Evolutionary conservation across 2,888 invertebrate genomes (phyloP), one percentile per base, ranked within the genome.

Genomic region (Drosophila buzzatii): DNA sequence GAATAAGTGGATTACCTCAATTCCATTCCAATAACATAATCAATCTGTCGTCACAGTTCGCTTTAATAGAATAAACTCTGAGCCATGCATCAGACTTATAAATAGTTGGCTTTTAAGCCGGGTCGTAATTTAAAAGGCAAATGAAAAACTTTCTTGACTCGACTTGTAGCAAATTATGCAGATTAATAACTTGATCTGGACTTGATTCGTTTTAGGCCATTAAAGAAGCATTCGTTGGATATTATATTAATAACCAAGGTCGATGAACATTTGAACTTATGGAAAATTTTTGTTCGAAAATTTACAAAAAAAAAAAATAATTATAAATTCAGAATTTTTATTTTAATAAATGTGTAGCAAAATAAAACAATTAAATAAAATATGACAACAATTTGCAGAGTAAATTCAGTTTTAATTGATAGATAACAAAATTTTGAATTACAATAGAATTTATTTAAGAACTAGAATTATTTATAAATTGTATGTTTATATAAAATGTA

Each of bases 41-140:
- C 56, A 65, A 74, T 69, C 64, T 68, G 57, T 60, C 56, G 59
- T 63, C 67, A 63, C 51, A 42, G 35, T 33, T 55, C 57, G 20
- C 5, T 42, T 16, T 2, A 45, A 47, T n/a, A 37, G 23, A 10
- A 33, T 14, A 51, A 23, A 41, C 23, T 23, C 37, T 56, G 33
- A 52, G 35, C 51, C 45, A 60, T 57, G 41, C 42, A 70, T 61
- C 55, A 65, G 62, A 39, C 27, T 42, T 60, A 63, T 35, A 55
- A 63, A 61, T 61, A 61, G 27, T 52, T 56, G n/a, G 37, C 41
- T 58, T n/a, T 64, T 57, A 64, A 63, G 63, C 45, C 37, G 33
- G 14, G 49, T 56, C 57, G 41, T 64, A 53, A 84, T 84, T 84
- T 89, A 56, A 80, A 84, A 84, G 71, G 73, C 89, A 85, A 89